Conservation (phyloP, 2,113 vertebrate genomes). For the Prunella fulvescens region DNA sequence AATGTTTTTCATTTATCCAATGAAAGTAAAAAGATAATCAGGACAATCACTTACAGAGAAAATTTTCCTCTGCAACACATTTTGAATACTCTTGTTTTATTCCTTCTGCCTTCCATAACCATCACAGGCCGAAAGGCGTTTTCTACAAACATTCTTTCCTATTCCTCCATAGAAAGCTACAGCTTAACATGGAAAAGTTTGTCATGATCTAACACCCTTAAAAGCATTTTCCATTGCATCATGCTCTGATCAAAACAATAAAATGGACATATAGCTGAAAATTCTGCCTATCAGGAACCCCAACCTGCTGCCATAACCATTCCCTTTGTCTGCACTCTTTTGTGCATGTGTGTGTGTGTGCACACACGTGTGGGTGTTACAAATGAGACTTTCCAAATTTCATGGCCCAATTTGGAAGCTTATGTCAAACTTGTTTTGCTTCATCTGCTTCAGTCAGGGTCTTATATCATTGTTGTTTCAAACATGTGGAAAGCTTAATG, state of each 20-base stretch:
- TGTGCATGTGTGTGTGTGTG: not conserved
- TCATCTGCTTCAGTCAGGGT: conserved; percentile 53
- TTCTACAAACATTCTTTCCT: not conserved
- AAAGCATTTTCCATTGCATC: not conserved
- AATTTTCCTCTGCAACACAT: not conserved
- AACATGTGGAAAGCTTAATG: conserved; percentile 70
- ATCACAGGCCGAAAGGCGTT: not conserved
- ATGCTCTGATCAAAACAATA: not conserved
- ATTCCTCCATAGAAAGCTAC: not conserved
- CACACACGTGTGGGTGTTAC: not conserved
- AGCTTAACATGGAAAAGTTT: not conserved
- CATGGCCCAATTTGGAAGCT: conserved; percentile 60
- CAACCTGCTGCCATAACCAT: not conserved
- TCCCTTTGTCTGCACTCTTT: not conserved
- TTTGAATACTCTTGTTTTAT: not conserved
- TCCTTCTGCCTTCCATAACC: not conserved
- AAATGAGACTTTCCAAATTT: conserved; percentile 38
- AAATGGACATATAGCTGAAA: not conserved
- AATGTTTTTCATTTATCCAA: not conserved
- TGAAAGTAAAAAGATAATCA: not conserved
- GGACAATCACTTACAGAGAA: not conserved
- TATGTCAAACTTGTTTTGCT: conserved; percentile 63
- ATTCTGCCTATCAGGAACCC: not conserved
- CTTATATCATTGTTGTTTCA: conserved; percentile 64
- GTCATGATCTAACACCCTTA: not conserved